A percentile compares a stretch with the other conserved stretches of the same genome.
phyloP scores from a whole-genome alignment of 2,888 invertebrate genomes.

The Sialis lutaria region DNA sequence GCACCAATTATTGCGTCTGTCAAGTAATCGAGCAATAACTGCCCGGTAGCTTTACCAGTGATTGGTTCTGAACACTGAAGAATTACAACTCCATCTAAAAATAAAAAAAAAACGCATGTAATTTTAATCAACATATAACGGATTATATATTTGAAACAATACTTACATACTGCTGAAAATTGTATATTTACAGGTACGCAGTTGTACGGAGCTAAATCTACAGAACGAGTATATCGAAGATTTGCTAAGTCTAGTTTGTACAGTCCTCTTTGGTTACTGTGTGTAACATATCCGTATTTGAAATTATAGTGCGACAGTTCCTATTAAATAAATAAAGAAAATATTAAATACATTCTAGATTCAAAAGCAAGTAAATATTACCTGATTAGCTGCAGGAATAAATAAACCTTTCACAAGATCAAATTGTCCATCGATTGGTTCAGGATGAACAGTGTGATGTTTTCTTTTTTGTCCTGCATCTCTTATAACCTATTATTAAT shows the following conservation, averaged over 20 bases:
- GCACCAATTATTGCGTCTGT: constrained; percentile 50
- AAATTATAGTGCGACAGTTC: constrained; percentile 35
- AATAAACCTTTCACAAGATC: constrained; percentile 48
- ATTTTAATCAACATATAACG: not conserved
- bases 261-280: constrained; percentile 50
- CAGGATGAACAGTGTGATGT: constrained; percentile 54
- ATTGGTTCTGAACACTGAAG: constrained; percentile 52
- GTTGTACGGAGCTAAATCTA: constrained; percentile 52
- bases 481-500: constrained; percentile 36
- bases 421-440: constrained; percentile 59
- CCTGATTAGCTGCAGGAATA: constrained; percentile 38
- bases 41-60: constrained; percentile 41
- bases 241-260: constrained; percentile 55
- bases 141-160: constrained; percentile 1
- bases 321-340: constrained; percentile 18
- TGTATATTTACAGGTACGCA: constrained; percentile 52
- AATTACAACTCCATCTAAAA: constrained; percentile 49
- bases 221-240: constrained; percentile 50
- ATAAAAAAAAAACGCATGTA: not conserved
- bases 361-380: constrained; percentile 12
- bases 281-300: constrained; percentile 57
- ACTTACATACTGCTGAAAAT: constrained; percentile 55
- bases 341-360: constrained; percentile 4
- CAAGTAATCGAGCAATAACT: constrained; percentile 50
- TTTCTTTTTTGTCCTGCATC: constrained; percentile 53